Percentiles rank a stretch among this genome's conserved stretches.
Conservation (phyloP, 2,113 vertebrate species). For the Penelope pileata region DNA sequence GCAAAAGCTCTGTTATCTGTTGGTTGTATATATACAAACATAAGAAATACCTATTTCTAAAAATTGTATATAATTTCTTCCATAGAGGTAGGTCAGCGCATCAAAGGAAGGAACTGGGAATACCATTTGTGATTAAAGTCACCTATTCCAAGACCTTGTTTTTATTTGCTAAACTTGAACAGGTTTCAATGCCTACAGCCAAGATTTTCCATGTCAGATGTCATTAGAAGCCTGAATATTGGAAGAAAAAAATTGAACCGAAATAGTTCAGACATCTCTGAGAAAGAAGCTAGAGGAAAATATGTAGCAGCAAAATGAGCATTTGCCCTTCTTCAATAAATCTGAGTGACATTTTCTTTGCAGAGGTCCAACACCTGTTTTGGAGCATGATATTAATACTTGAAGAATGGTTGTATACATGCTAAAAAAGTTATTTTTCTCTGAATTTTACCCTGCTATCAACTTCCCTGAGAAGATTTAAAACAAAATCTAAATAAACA, state of each 20-base stretch:
- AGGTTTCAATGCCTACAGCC: neutral
- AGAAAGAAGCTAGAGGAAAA: neutral
- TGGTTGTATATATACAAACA: neutral
- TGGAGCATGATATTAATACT: neutral
- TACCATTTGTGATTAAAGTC: neutral
- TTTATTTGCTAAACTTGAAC: neutral
- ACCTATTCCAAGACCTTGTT: neutral
- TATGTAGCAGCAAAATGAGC: neutral
- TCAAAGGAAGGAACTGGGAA: neutral
- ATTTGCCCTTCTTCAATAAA: neutral
- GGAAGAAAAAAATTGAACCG: neutral
- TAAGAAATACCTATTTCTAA: neutral
- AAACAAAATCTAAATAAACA: neutral
- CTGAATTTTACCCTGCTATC: neutral
- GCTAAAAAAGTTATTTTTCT: neutral
- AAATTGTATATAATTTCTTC: neutral
- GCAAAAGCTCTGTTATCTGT: neutral
- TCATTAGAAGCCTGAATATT: neutral
- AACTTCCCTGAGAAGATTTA: neutral
- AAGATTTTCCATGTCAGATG: slow-evolving; percentile 1
- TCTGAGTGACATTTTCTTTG: neutral
- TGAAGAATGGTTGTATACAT: neutral
- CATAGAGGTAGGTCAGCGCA: neutral
- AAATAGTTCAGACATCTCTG: neutral
- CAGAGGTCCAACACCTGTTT: neutral